These are phyloP conservation scores for Cariama cristata DNA, from an alignment of 2,113 vertebrate species.

Conservation along the genomic window DNA sequence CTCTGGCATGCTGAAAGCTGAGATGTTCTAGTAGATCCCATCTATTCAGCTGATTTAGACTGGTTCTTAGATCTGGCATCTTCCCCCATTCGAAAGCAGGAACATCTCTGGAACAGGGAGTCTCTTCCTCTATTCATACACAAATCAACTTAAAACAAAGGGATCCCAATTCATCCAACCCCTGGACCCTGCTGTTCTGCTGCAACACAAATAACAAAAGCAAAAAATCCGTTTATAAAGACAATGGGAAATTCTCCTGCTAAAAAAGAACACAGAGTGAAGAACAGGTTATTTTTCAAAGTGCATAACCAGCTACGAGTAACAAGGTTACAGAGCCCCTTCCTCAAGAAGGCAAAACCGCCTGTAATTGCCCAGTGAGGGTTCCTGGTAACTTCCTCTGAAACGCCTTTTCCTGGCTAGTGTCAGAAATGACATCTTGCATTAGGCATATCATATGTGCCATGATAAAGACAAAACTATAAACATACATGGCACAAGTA, in stretches of 20 bases:
- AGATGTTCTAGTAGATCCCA: neutral
- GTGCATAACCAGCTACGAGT: neutral
- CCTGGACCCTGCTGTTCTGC: neutral
- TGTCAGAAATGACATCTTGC: neutral
- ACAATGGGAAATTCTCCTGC: neutral
- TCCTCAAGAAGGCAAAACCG: neutral
- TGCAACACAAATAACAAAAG: neutral
- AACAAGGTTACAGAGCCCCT: neutral
- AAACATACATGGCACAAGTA: neutral
- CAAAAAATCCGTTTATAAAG: neutral
- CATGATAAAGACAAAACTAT: neutral
- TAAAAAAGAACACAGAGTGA: neutral
- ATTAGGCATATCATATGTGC: accelerated
- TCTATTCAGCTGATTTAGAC: neutral
- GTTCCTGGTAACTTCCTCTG: neutral
- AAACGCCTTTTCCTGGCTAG: neutral
- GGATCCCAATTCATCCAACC: neutral
- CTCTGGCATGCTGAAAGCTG: neutral
- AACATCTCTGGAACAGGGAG: neutral
- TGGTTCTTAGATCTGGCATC: neutral
- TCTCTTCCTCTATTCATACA: neutral
- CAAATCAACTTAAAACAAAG: constrained; percentile 21
- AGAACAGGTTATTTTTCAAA: neutral
- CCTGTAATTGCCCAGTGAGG: neutral
- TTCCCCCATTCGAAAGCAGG: neutral